phyloP scores from a whole-genome alignment of 2,888 invertebrate genomes.

The Hofmannophila pseudospretella region DNA sequence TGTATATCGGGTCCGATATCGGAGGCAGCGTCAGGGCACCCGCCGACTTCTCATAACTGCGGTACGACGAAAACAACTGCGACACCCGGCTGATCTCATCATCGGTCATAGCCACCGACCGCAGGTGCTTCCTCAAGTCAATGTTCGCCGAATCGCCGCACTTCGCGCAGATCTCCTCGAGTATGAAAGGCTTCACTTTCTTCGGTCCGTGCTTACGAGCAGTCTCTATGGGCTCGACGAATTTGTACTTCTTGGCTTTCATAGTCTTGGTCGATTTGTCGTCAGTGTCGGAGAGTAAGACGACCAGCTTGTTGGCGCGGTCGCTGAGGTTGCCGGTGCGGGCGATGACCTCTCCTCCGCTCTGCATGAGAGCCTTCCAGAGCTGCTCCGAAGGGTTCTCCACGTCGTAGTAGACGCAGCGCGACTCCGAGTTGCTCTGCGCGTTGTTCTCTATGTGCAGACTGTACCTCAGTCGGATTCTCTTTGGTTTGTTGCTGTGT shows the following conservation, averaged over 20 bases:
- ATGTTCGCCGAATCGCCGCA: constrained; percentile 52
- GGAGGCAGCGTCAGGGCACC: constrained; percentile 57
- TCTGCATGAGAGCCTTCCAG: constrained; percentile 55
- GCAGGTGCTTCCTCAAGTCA: constrained; percentile 54
- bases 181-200: constrained; percentile 35
- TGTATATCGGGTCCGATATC: constrained; percentile 58
- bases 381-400: constrained; percentile 58
- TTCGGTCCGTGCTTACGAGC: constrained; percentile 36
- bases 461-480: constrained; percentile 61
- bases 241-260: constrained; percentile 47
- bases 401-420: constrained; percentile 64
- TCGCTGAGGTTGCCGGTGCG: constrained; percentile 31
- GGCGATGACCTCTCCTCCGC: constrained; percentile 59
- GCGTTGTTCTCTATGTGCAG: constrained; percentile 61
- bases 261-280: constrained; percentile 26
- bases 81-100: constrained; percentile 57
- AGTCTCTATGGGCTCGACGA: constrained; percentile 47
- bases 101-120: constrained; percentile 52
- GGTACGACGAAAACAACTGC: constrained; percentile 52
- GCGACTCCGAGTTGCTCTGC: constrained; percentile 53
- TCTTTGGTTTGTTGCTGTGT: constrained; percentile 59
- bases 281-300: constrained; percentile 41
- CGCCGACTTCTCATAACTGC: constrained; percentile 52
- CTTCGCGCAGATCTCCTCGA: constrained; percentile 53
- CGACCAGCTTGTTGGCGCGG: constrained; percentile 37